A percentile compares a stretch with the other conserved stretches of the same genome.
Evolutionary conservation across 2,113 vertebrate genomes (phyloP).

Genomic region (Melozone crissalis): DNA sequence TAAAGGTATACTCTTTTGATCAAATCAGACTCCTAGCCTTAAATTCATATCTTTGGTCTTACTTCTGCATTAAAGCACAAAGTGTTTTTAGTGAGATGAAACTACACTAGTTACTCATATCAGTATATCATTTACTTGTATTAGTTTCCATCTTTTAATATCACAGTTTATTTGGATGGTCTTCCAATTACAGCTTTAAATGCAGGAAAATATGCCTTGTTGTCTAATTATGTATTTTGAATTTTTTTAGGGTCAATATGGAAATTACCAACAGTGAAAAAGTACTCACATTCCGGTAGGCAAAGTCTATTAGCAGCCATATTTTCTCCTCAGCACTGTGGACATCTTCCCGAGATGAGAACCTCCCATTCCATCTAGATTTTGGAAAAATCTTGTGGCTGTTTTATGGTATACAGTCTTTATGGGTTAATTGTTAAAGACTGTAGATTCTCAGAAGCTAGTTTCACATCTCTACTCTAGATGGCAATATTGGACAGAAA

Average conservation of each 20-base stretch:
- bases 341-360: slow-evolving; percentile 72
- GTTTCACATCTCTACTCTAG: slow-evolving; percentile 81
- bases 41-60: neutral
- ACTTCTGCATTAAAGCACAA: neutral
- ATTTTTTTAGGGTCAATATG: slow-evolving; percentile 90
- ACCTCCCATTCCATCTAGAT: slow-evolving; percentile 74
- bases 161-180: neutral
- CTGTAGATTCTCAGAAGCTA: slow-evolving; percentile 65
- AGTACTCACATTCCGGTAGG: slow-evolving; percentile 73
- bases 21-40: neutral
- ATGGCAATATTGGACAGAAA: slow-evolving; percentile 85
- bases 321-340: slow-evolving; percentile 77
- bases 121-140: neutral
- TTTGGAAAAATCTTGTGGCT: slow-evolving; percentile 74
- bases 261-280: slow-evolving; percentile 97
- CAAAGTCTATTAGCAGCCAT: slow-evolving; percentile 72
- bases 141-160: neutral
- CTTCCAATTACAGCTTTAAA: neutral
- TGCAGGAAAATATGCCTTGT: neutral
- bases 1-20: neutral
- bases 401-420: slow-evolving; percentile 66
- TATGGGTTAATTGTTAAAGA: slow-evolving; percentile 72
- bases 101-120: neutral
- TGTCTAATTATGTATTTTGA: slow-evolving; percentile 43
- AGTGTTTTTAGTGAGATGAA: neutral